Evolutionary conservation across 30 jellyfish, hydroid and myxozoan genomes (phyloP).

Genomic region (Aurelia coerulea): DNA sequence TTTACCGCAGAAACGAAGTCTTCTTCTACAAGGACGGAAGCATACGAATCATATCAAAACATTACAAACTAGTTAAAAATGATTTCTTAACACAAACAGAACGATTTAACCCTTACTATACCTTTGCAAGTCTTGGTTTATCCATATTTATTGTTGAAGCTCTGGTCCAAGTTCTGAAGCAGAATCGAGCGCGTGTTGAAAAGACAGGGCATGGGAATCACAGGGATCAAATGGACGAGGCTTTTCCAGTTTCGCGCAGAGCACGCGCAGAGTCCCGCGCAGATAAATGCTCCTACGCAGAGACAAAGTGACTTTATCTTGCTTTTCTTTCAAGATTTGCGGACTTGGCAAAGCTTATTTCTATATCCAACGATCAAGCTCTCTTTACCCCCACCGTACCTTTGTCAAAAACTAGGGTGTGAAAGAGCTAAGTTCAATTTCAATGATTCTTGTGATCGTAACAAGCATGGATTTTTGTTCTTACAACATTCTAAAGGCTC

Average conservation of each 20-base stretch:
- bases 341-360: no score
- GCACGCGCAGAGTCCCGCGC: constrained; percentile 41
- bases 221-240: constrained; percentile 37
- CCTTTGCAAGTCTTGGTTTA: constrained; percentile 84
- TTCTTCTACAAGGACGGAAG: no score
- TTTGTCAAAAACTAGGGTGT: not conserved
- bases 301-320: not conserved
- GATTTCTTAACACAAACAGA: no score
- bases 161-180: not conserved
- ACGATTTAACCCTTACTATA: not conserved
- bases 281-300: constrained; percentile 10
- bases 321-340: no score
- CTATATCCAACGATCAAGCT: no score
- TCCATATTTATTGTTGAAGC: constrained; percentile 49
- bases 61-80: no score
- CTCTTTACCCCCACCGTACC: not conserved
- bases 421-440: not conserved
- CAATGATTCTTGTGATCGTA: no score
- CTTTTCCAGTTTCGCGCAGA: not conserved
- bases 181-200: constrained; percentile 53
- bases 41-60: no score
- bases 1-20: no score
- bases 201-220: constrained; percentile 29
- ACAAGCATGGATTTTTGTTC: no score
- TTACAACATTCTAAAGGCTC: no score